These are phyloP conservation scores for Malurus melanocephalus DNA, from an alignment of 2,113 vertebrate species.

Conservation along the genomic window DNA sequence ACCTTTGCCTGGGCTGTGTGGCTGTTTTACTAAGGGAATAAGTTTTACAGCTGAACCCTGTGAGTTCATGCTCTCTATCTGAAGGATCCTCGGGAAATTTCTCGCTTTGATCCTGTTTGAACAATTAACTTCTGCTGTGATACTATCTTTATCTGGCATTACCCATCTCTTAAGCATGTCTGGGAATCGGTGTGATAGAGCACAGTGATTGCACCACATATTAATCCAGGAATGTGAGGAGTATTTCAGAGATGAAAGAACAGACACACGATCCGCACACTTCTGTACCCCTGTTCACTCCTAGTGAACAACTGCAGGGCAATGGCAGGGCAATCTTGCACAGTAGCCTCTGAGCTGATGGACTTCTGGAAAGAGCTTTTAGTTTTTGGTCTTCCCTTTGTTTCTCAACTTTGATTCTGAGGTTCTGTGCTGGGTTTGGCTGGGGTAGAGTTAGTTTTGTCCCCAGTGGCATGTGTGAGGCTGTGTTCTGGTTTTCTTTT, in stretches of 20 bases:
- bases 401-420: background rate
- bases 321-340: background rate
- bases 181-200: background rate
- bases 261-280: background rate
- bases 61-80: background rate
- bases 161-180: background rate
- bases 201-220: background rate
- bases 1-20: background rate
- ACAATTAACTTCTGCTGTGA: background rate
- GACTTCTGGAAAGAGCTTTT: background rate
- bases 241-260: constrained; percentile 5
- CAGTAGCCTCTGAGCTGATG: background rate
- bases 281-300: background rate
- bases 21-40: background rate
- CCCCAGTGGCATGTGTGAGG: background rate
- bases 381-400: background rate
- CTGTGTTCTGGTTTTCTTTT: background rate
- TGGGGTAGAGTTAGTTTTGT: background rate
- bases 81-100: background rate
- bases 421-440: background rate
- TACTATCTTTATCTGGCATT: background rate
- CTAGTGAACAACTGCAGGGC: background rate
- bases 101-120: background rate
- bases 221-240: background rate
- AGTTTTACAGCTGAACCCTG: background rate